phyloP scores from a whole-genome alignment of 2,888 invertebrate genomes.

The Drosophila planitibia region DNA sequence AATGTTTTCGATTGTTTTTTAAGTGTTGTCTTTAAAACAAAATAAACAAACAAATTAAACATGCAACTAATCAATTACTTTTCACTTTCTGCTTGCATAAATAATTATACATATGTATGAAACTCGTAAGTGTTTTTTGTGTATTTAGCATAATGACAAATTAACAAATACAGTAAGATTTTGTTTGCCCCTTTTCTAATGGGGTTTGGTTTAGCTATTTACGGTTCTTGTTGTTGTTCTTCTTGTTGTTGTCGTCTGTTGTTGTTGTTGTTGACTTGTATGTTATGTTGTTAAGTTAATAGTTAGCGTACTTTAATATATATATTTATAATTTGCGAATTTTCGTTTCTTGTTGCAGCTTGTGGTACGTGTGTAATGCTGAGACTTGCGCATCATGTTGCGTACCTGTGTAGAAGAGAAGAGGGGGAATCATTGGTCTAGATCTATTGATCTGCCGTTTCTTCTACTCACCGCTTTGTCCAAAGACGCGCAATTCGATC shows the following conservation, averaged over 20 bases:
- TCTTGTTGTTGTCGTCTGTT: slow-evolving; percentile 28
- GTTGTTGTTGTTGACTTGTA: slow-evolving; percentile 32
- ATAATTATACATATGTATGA: slow-evolving; percentile 23
- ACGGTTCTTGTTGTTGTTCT: slow-evolving; percentile 26
- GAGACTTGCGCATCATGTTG: slow-evolving; percentile 84
- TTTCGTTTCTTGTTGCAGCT: slow-evolving; percentile 76
- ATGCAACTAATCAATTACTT: slow-evolving; percentile 28
- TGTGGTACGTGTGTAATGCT: slow-evolving; percentile 74
- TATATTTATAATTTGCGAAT: slow-evolving; percentile 79
- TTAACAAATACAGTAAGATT: slow-evolving; percentile 30
- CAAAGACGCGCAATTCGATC: slow-evolving; percentile 99
- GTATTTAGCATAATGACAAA: slow-evolving; percentile 14
- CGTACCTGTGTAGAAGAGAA: slow-evolving; percentile 73
- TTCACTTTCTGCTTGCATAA: slow-evolving; percentile 31
- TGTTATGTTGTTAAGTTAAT: slow-evolving; percentile 68
- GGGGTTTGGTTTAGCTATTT: slow-evolving; percentile 26
- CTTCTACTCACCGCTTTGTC: slow-evolving; percentile 94
- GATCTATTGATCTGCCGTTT: neutral
- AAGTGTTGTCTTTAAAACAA: slow-evolving; percentile 11
- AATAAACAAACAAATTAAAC: slow-evolving; percentile 23
- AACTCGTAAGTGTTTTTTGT: slow-evolving; percentile 14
- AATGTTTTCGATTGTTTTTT: slow-evolving; percentile 1
- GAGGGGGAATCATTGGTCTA: slow-evolving; percentile 14
- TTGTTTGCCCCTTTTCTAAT: slow-evolving; percentile 8
- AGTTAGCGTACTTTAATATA: slow-evolving; percentile 77